Evolutionary conservation across 2,888 invertebrate species (phyloP).

Genomic region (Parascotia fuliginaria): DNA sequence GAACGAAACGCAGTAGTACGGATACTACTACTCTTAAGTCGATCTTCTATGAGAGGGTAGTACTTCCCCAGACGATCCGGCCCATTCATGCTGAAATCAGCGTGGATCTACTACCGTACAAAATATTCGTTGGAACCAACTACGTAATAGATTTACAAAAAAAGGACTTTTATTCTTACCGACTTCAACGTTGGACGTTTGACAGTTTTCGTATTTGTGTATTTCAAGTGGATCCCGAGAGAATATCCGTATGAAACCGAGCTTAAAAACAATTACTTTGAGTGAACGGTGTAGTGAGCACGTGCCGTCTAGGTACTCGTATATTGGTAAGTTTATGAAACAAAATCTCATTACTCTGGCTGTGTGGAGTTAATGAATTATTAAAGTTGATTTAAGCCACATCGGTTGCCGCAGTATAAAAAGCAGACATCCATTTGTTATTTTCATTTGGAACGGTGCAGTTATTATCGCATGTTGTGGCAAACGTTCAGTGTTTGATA

Average conservation of each 20-base stretch:
- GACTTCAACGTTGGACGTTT: not conserved
- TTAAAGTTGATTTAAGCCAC: conserved; percentile 53
- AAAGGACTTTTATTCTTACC: not conserved
- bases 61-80: too few relatives aligned
- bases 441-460: conserved; percentile 69
- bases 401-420: conserved; percentile 48
- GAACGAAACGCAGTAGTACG: too few relatives aligned
- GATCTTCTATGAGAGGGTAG: too few relatives aligned
- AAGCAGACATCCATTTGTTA: conserved; percentile 68
- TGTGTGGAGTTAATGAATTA: conserved; percentile 43
- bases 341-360: conserved; percentile 31
- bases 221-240: conserved; percentile 20
- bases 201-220: conserved; percentile 2
- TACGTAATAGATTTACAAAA: not conserved
- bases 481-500: conserved; percentile 71
- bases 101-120: too few relatives aligned
- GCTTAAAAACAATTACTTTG: conserved; percentile 31
- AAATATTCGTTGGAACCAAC: too few relatives aligned
- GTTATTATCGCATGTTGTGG: conserved; percentile 76
- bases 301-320: not conserved
- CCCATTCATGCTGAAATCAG: too few relatives aligned
- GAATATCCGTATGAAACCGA: conserved; percentile 16
- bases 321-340: conserved; percentile 22
- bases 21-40: too few relatives aligned
- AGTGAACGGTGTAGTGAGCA: conserved; percentile 10